phyloP scores from a whole-genome alignment of 1,140 invertebrate genomes.

The Magallana ariakensis region DNA sequence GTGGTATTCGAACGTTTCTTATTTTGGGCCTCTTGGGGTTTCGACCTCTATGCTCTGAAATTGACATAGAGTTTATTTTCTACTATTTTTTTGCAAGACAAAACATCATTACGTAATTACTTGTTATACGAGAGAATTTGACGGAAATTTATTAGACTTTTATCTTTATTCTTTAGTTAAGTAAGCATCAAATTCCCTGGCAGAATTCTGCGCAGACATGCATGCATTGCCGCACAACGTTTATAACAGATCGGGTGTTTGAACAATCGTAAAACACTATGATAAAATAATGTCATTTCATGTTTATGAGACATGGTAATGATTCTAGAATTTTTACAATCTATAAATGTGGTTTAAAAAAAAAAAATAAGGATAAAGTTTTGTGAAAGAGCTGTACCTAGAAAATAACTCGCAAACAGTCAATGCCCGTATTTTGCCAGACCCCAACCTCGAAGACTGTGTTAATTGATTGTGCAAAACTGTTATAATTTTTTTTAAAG shows the following conservation, averaged over 20 bases:
- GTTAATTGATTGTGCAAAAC: neutral
- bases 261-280: constrained; percentile 7
- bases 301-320: constrained; percentile 25
- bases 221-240: neutral
- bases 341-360: neutral
- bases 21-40: neutral
- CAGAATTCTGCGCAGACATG: constrained; percentile 5
- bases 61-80: neutral
- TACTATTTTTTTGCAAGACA: neutral
- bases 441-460: neutral
- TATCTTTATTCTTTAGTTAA: constrained; percentile 8
- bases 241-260: neutral
- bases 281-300: constrained; percentile 1
- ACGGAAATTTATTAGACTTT: constrained; percentile 29
- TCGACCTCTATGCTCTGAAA: neutral
- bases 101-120: neutral
- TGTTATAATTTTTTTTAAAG: neutral
- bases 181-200: neutral
- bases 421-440: neutral
- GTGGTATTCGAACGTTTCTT: no score
- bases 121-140: constrained; percentile 29
- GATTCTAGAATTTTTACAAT: neutral
- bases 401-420: neutral
- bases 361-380: no score
- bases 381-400: no score